Evolutionary conservation across 2,797 vertebrate species (phyloP).

Genomic region (Parauchenoglanis punctatus): DNA sequence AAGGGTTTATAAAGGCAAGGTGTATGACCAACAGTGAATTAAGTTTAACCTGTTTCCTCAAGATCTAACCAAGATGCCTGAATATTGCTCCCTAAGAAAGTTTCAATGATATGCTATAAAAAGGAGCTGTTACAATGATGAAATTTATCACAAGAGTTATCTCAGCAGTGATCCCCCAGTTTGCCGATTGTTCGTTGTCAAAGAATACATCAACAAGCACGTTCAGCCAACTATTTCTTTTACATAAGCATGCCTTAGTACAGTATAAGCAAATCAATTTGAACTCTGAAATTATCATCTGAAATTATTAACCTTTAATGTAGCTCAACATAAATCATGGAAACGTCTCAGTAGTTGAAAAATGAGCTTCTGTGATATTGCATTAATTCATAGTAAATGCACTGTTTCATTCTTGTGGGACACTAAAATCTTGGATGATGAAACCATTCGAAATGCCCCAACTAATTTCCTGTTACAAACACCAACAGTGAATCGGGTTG

Average conservation of each 20-base stretch:
- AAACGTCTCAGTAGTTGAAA: background rate
- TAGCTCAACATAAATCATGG: background rate
- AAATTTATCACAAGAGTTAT: background rate
- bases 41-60: background rate
- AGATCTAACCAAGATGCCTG: background rate
- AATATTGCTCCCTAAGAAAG: background rate
- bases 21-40: background rate
- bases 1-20: background rate
- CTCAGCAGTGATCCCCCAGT: background rate
- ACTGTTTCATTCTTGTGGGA: conserved; percentile 25
- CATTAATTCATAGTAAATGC: background rate
- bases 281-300: background rate
- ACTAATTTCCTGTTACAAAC: conserved; percentile 54
- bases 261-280: conserved; percentile 2
- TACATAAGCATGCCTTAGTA: background rate
- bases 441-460: conserved; percentile 69
- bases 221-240: background rate
- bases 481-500: conserved; percentile 29
- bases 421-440: conserved; percentile 69
- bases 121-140: background rate
- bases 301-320: background rate
- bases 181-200: background rate
- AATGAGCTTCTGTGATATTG: background rate
- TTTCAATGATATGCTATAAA: background rate
- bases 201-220: background rate